Evolutionary conservation across 2,113 vertebrate species (phyloP), one percentile per base, ranked within the genome.

Genomic region (Morphnarchus princeps): DNA sequence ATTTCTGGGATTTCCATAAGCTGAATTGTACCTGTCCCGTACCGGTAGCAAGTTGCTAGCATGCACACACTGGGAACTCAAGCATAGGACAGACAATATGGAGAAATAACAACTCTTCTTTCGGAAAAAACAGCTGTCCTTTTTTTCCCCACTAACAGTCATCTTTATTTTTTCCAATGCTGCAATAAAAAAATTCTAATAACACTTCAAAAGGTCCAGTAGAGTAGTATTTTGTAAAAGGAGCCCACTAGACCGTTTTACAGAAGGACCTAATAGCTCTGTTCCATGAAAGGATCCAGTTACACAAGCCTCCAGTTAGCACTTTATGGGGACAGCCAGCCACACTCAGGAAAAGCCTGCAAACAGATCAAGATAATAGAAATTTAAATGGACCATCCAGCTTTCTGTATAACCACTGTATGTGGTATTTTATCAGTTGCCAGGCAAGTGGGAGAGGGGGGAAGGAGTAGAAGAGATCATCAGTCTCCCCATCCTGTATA

Each of bases 381-480:
- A 71, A 80, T 92, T 69, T 61, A 92, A 97, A 91, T 24, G 57
- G 89, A 93, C 65, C 65, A 65, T 95, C 40, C 73, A 95, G n/a
- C 16, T 97, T 87, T 65, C 34, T 69, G 54, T 40, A 20, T n/a
- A 91, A 71, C 34, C 20, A 73, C 52, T 3, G 0, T 58, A 91
- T 85, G 66, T 52, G 18, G 52, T 42, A 43, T 82, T 95, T 80
- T 77, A 79, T 32, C 80, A 71, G 40, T 45, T 74, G 78, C 69
- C 87, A 87, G 61, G 65, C 19, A 8, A 81, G 72, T 55, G 43
- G 67, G 67, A 65, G 14, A 31, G 1, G 19, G 10, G 16, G 12
- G 10, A 71, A 69, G 69, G 11, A 86, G 17, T 13, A 28, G 61
- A 72, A 90, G 36, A 90, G n/a, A 85, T 50, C 65, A 77, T 49